Evolutionary conservation across 2,888 invertebrate species (phyloP), one percentile per base, ranked within the genome.

Genomic region (Gymnoscelis rufifasciata): DNA sequence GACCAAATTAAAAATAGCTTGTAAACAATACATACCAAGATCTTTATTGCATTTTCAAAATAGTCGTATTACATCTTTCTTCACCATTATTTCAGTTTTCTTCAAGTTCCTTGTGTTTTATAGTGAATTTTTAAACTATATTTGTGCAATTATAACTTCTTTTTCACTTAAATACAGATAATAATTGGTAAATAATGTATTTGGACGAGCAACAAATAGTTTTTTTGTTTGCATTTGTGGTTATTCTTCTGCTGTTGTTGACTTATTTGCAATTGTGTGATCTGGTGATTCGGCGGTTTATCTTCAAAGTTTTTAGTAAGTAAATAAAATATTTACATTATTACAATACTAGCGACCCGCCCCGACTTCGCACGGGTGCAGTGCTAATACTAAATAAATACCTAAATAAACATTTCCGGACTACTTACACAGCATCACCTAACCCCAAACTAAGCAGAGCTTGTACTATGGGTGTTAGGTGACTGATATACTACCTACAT

Each of bases 191-290:
- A 1, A 66, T 62, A 52, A 86, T 86, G 83, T 76, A 71, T 71
- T 49, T 82, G 3, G 64, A 48, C 19, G 41, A 59, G 2, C 83
- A 72, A 47, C 83, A 83, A 43, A 28, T 77, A 0, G 67, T 71
- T 38, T 82, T 71, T 52, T 24, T 87, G 19, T 51, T 74, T 7
- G 78, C 80, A 30, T 42, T 72, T 2, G 49, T 74, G 7, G 51
- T 65, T 7, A 44, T 75, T 7, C 38, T 87, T 1, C 51, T 75
- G 4, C 15, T 82, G 0, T 70, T 86, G 52, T 62, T 78, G 5
- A 44, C 71, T 12, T 87, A 87, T 51, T 57, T 87, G 41, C 76
- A 78, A 39, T 53, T 83, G 1, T 87, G 87, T 56, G 86, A 87
- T 51, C 42, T 78, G 5, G 43, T 82, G 7, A 64, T 87, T 24